These are phyloP conservation scores for Phalanger gymnotis DNA, from an alignment of 2,797 vertebrate species.

Conservation along the genomic window DNA sequence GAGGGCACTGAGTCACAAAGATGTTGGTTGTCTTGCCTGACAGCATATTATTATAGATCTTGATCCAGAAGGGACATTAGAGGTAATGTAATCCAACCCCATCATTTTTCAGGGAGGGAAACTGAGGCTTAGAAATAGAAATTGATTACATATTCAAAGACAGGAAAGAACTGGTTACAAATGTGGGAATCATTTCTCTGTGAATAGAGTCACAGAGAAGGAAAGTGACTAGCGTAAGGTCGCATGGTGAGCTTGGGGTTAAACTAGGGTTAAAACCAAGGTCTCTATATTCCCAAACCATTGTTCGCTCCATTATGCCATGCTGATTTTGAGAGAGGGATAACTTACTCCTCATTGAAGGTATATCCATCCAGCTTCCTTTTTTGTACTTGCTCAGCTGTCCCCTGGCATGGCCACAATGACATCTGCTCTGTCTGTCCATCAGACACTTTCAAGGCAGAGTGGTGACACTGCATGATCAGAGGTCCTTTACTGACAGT, in stretches of 20 bases:
- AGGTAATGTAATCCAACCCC: neutral
- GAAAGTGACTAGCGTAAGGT: neutral
- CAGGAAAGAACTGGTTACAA: neutral
- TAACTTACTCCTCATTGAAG: neutral
- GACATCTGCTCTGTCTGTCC: neutral
- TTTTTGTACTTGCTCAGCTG: conserved; percentile 37
- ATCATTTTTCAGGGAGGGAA: neutral
- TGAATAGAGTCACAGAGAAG: neutral
- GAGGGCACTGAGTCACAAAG: neutral
- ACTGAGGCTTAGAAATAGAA: neutral
- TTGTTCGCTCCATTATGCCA: neutral
- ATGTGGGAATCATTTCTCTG: neutral
- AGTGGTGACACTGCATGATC: conserved; percentile 39
- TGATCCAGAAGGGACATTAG: neutral
- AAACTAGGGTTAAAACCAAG: neutral
- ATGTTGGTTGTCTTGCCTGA: neutral
- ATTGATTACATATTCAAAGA: neutral
- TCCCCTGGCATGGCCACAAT: neutral
- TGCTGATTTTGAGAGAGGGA: neutral
- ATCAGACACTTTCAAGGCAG: conserved; percentile 37
- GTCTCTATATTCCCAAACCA: neutral
- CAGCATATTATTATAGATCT: neutral
- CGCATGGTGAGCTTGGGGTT: neutral
- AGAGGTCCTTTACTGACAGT: conserved; percentile 49
- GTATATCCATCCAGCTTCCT: neutral